Base-by-base conservation (phyloP, 2,113 vertebrate species). In the Nycticorax nycticorax region DNA sequence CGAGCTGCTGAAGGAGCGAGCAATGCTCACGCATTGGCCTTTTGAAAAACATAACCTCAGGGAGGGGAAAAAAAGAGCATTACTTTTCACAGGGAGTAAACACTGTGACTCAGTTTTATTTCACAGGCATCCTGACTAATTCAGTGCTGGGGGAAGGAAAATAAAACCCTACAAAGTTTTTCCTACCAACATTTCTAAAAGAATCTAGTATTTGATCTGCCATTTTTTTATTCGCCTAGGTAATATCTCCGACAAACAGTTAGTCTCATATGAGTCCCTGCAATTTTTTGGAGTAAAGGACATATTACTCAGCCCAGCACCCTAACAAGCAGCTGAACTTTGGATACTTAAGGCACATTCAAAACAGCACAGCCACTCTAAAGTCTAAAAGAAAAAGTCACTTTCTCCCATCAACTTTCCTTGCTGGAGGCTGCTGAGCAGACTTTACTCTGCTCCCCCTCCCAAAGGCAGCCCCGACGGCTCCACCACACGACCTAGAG, bases 11-110 rank as follows among this genome's bases (percentile, higher is more conserved):
- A 57, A 92, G 85, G 28, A 92, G 7, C 0, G 0, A 78, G 88
- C 19, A 57, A 10, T 22, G 66, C 66, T 85, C 60, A 88, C 0
- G 5, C 3, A 67, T 21, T 5, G 6, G 56, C 84, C 63, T 86
- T 74, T 47, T 27, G 33, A 14, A 85, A 95, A 93, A 45, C 57
- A 85, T 75, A 43, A 91, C 89, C 86, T 78, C 67, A 26, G 83
- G 93, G 86, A 81, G 60, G 53, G 41, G 45, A 24, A 33, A 82
- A 85, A 85, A 50, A 59, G 45, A 88, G 71, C 79, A 68, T 55
- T 83, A 72, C 16, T 63, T 90, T 93, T 82, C 85, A 93, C 11
- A 5, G 32, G 79, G 71, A 85, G 64, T 85, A 93, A 93, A 93
- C 56, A 28, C 43, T 10, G 28, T 78, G 74, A 90, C 60, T 92